Percentiles rank a stretch among this genome's conserved stretches.
Evolutionary conservation across 2,113 vertebrate genomes (phyloP).

Genomic region (Anseranas semipalmata): DNA sequence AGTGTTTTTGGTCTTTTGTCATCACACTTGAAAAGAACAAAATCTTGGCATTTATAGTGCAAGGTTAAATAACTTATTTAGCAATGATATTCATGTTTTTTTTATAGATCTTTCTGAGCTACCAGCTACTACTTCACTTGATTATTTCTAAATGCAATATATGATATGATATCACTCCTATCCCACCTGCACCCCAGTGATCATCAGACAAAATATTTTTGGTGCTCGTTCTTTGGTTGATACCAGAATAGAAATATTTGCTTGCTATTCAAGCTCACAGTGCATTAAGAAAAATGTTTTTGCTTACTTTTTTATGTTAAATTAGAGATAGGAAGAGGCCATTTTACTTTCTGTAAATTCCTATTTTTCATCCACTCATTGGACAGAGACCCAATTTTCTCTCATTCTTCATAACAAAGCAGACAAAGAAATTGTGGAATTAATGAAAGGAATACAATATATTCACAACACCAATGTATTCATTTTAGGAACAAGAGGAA

Average conservation of each 20-base stretch:
- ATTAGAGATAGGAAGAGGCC: background rate
- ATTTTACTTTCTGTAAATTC: background rate
- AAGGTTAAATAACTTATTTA: constrained; percentile 51
- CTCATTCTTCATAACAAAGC: background rate
- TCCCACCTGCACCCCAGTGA: background rate
- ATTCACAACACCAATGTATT: background rate
- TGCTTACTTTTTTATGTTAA: background rate
- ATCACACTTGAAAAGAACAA: constrained; percentile 27
- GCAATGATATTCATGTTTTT: background rate
- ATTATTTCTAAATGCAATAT: background rate
- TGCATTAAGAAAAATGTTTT: background rate
- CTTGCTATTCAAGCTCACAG: background rate
- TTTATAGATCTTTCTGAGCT: background rate
- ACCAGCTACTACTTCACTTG: background rate
- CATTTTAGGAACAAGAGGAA: background rate
- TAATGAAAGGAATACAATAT: background rate
- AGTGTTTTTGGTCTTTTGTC: constrained; percentile 58
- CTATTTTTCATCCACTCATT: background rate
- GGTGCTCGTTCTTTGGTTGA: background rate
- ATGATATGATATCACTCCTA: background rate
- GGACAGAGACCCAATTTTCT: background rate
- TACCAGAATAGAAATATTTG: background rate
- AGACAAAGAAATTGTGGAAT: background rate
- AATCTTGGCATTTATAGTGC: background rate
- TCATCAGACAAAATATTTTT: background rate